Conservation (phyloP, 2,113 vertebrate genomes). For the Leucosticte australis region DNA sequence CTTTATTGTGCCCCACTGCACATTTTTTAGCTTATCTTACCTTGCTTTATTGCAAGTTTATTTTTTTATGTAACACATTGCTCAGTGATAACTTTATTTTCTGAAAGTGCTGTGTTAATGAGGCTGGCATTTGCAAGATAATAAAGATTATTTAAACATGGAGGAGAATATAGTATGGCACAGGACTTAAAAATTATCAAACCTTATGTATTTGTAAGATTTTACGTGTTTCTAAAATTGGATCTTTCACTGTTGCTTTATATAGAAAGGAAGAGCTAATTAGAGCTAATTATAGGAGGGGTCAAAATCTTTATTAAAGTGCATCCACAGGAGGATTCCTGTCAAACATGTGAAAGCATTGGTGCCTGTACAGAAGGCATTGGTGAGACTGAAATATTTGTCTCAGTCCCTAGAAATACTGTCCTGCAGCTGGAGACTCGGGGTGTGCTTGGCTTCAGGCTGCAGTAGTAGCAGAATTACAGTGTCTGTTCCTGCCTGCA, state of each 20-base stretch:
- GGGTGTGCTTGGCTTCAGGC: background rate
- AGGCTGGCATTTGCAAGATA: background rate
- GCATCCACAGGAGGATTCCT: background rate
- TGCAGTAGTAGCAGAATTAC: background rate
- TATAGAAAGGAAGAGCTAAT: background rate
- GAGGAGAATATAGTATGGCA: background rate
- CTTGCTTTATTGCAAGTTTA: background rate
- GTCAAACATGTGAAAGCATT: background rate
- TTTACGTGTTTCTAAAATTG: background rate
- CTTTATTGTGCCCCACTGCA: background rate
- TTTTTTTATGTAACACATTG: background rate
- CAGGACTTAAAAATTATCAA: background rate
- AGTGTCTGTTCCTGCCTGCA: background rate
- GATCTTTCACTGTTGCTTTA: background rate
- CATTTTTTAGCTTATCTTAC: background rate
- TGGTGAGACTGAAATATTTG: background rate
- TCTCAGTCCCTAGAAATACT: background rate
- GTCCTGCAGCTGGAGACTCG: background rate
- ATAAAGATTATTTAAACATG: background rate
- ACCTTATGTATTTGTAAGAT: background rate
- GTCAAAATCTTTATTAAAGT: background rate
- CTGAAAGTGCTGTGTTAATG: background rate
- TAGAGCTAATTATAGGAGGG: background rate
- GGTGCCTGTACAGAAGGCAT: background rate
- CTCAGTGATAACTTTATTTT: background rate